Percentiles rank a stretch among this genome's conserved stretches.
Conservation (phyloP, 2,888 invertebrate genomes). For the Argyresthia goedartella region DNA sequence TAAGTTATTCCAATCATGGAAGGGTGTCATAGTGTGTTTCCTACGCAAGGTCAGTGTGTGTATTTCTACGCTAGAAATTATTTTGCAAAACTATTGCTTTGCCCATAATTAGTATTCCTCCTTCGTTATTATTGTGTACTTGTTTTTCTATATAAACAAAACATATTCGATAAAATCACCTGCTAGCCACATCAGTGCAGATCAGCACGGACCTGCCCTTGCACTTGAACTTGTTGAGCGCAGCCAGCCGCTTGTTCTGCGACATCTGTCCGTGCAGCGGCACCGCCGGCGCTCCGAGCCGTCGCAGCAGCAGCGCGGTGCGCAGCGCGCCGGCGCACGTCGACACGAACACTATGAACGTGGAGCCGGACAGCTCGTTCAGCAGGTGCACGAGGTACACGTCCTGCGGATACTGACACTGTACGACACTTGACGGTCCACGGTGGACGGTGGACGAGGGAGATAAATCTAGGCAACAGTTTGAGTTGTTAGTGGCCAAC, state of each 20-base stretch:
- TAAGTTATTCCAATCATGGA: no score
- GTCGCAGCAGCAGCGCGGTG: constrained; percentile 88
- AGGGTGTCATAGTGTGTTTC: no score
- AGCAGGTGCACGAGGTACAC: constrained; percentile 95
- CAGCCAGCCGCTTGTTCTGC: constrained; percentile 95
- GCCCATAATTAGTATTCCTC: no score
- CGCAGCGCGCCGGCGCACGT: constrained; percentile 95
- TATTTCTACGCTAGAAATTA: no score
- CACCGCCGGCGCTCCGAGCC: constrained; percentile 93
- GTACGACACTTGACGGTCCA: no score
- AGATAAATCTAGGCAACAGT: no score
- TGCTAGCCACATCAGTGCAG: constrained; percentile 98
- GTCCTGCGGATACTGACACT: constrained; percentile 74
- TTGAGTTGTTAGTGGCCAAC: no score
- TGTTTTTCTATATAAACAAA: background rate
- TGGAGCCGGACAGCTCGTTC: constrained; percentile 95
- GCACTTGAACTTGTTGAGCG: constrained; percentile 96
- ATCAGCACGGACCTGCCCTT: constrained; percentile 95
- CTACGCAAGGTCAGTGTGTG: no score
- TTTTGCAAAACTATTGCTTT: no score
- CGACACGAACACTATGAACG: constrained; percentile 96
- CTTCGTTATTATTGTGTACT: no score
- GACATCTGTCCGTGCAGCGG: constrained; percentile 99
- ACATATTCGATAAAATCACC: constrained; percentile 61
- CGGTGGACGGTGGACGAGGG: background rate